phyloP scores from a whole-genome alignment of 2,888 invertebrate genomes.

The Yponomeuta cagnagella region DNA sequence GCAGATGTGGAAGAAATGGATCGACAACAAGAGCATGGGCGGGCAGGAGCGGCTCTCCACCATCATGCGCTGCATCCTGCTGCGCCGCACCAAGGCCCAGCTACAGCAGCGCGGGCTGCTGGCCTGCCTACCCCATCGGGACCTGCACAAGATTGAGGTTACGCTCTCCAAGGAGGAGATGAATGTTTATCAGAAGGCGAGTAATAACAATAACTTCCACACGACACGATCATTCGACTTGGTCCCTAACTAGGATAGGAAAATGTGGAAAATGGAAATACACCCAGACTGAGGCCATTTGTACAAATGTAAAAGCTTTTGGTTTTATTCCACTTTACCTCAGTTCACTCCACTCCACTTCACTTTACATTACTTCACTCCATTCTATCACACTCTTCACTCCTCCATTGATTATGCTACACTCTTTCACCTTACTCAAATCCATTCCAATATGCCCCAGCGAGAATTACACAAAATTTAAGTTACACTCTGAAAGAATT shows the following conservation, averaged over 20 bases:
- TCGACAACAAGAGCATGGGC: conserved; percentile 87
- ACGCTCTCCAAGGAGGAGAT: conserved; percentile 81
- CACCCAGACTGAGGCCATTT: no score
- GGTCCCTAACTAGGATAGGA: no score
- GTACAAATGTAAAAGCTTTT: neutral
- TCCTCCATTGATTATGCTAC: neutral
- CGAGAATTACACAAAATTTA: no score
- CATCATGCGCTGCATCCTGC: conserved; percentile 87
- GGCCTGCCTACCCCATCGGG: conserved; percentile 77
- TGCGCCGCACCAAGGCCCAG: conserved; percentile 91
- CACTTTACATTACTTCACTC: neutral
- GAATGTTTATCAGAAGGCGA: conserved; percentile 85
- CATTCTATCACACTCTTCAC: neutral
- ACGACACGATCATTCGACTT: no score
- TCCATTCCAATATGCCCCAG: no score
- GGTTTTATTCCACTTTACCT: no score
- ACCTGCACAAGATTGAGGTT: conserved; percentile 74
- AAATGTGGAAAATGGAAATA: no score
- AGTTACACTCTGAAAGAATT: conserved; percentile 61
- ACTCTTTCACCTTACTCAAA: neutral
- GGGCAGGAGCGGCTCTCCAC: conserved; percentile 89
- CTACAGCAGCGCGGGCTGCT: conserved; percentile 79
- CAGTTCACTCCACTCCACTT: neutral
- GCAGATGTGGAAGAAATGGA: conserved; percentile 93
- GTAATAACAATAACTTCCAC: neutral